Evolutionary conservation across 2,797 vertebrate species (phyloP), one percentile per base, ranked within the genome.

Genomic region (Sebastes hubbsi): DNA sequence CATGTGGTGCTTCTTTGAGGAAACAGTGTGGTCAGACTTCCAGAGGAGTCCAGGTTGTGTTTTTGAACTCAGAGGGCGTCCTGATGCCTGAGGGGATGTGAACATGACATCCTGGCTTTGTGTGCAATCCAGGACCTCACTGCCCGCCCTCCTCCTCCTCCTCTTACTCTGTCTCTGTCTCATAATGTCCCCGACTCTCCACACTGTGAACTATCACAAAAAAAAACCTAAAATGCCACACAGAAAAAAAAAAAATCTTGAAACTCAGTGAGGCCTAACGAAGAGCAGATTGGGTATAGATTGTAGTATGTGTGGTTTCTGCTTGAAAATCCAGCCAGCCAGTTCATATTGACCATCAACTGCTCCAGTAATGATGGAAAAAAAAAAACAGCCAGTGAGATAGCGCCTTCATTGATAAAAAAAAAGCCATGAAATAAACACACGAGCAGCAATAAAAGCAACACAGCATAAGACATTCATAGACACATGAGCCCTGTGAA

Each of bases 251-350:
- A 46, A 72, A 67, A 42, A 77, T 58, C 55, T 42, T 1, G 8
- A 64, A 80, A 84, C 34, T 73, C 78, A 80, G 62, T 24, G 79
- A 83, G 65, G 78, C 71, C 68, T 14, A 54, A 73, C 80, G 61
- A 34, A 81, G 78, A 85, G 55, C 58, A 85, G 82, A 91, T 85
- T 87, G 80, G 58, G 58, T 86, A 71, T 75, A 73, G 78, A 87
- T 87, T 87, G 74, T 68, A 64, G 55, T 85, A 58, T 8, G 38
- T 76, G 80, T 61, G 27, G 68, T 83, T 89, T 83, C 63, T 77
- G 64, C 79, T 64, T 63, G 77, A 69, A 29, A 81, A 77, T 68
- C 67, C 67, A 56, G 58, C 77, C 69, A 59, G n/a, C 80, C 24
- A 16, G 18, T 49, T 7, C 18, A 14, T 30, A 78, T 83, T 27